phyloP scores from a whole-genome alignment of 2,888 invertebrate genomes.

The Hemaris fuciformis region DNA sequence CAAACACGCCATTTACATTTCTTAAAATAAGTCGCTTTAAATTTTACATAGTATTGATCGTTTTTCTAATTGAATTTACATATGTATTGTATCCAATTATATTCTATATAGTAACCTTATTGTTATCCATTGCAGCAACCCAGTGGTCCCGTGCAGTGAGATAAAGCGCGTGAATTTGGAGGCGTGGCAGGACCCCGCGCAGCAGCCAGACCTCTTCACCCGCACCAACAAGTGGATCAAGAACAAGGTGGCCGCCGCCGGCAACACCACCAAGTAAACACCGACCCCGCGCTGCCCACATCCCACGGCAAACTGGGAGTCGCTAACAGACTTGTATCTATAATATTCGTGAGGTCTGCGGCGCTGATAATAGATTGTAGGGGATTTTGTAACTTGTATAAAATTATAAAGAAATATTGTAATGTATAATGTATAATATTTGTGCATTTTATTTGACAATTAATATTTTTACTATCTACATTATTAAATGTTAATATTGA shows the following conservation, averaged over 20 bases:
- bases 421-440: too few species aligned
- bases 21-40: too few species aligned
- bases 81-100: too few species aligned
- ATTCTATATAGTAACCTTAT: too few species aligned
- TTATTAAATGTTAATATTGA: not conserved
- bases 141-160: slow-evolving; percentile 73
- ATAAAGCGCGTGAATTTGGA: slow-evolving; percentile 71
- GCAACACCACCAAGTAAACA: slow-evolving; percentile 56
- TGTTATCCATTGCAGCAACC: slow-evolving; percentile 77
- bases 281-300: not conserved
- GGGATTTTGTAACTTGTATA: too few species aligned
- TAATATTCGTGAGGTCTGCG: not conserved
- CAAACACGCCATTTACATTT: too few species aligned
- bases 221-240: slow-evolving; percentile 75
- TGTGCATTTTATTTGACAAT: too few species aligned
- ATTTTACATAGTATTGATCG: too few species aligned
- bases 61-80: too few species aligned
- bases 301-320: not conserved
- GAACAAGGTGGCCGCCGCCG: slow-evolving; percentile 56
- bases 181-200: slow-evolving; percentile 65
- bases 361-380: too few species aligned
- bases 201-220: slow-evolving; percentile 66
- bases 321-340: not conserved
- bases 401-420: too few species aligned
- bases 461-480: too few species aligned